phyloP scores from a whole-genome alignment of 2,888 invertebrate genomes.

The Pollenia angustigena region DNA sequence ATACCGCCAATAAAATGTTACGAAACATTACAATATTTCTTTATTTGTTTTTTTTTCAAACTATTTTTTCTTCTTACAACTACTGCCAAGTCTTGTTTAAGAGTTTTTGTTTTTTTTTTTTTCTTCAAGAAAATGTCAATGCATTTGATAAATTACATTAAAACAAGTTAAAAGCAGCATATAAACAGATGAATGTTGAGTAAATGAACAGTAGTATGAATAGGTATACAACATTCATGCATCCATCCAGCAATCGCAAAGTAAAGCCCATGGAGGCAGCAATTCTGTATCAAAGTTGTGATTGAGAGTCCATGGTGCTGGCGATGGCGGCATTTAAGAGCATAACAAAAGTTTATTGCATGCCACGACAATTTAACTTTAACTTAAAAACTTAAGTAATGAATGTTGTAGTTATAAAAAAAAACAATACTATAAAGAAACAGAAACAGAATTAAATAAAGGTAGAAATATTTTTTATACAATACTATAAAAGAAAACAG shows the following conservation, averaged over 20 bases:
- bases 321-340: slow-evolving; percentile 72
- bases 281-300: slow-evolving; percentile 42
- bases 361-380: slow-evolving; percentile 73
- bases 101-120: slow-evolving; percentile 22
- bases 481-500: slow-evolving; percentile 56
- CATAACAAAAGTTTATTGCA: slow-evolving; percentile 74
- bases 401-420: slow-evolving; percentile 57
- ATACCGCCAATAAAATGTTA: slow-evolving; percentile 73
- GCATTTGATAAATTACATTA: slow-evolving; percentile 74
- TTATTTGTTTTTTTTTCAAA: slow-evolving; percentile 11
- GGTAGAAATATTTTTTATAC: slow-evolving; percentile 34
- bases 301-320: slow-evolving; percentile 32
- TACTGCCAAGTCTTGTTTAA: slow-evolving; percentile 45
- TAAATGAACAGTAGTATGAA: slow-evolving; percentile 57
- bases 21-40: slow-evolving; percentile 69
- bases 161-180: slow-evolving; percentile 70
- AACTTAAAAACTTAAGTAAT: slow-evolving; percentile 74
- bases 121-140: slow-evolving; percentile 71
- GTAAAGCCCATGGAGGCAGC: slow-evolving; percentile 36
- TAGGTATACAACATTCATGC: slow-evolving; percentile 29
- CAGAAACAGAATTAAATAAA: slow-evolving; percentile 50
- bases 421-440: slow-evolving; percentile 25
- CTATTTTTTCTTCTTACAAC: slow-evolving; percentile 28
- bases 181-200: slow-evolving; percentile 69
- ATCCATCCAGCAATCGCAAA: slow-evolving; percentile 20